These are phyloP conservation scores for Lytechinus variegatus DNA, from an alignment of 35 echinoderm and acorn worm species.

Conservation along the genomic window DNA sequence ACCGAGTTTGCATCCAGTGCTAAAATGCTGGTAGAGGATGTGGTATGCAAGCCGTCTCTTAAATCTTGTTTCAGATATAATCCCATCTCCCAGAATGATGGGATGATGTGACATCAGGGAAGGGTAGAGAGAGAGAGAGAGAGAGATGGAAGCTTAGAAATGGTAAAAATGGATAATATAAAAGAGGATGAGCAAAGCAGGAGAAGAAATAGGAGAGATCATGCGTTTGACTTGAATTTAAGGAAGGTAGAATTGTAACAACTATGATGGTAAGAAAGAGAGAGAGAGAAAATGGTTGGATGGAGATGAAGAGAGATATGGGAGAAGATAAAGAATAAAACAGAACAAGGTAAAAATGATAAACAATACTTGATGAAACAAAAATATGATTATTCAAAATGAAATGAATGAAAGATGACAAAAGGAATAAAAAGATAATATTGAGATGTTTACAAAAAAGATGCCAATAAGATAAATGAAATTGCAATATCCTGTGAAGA, in stretches of 20 bases:
- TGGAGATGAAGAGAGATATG: neutral
- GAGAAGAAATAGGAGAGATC: no score
- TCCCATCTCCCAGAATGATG: neutral
- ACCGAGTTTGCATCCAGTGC: neutral
- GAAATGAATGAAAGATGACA: neutral
- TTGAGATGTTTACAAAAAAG: no score
- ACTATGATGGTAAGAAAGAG: neutral
- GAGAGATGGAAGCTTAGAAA: neutral
- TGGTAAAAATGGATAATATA: neutral
- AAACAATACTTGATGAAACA: neutral
- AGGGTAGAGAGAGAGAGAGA: neutral
- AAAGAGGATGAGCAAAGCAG: neutral
- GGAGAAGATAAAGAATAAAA: neutral
- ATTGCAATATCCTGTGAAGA: neutral
- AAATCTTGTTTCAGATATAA: slow-evolving; percentile 34
- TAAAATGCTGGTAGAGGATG: neutral
- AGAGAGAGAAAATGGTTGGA: neutral
- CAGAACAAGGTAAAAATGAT: neutral
- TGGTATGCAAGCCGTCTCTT: neutral
- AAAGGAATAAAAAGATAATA: neutral
- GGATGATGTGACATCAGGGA: neutral
- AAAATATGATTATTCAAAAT: neutral
- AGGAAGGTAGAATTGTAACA: neutral
- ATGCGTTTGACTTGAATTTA: neutral
- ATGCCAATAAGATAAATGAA: neutral